Percentiles rank a stretch among this genome's conserved stretches.
These are phyloP conservation scores for Apodemia hepburni DNA, from an alignment of 2,888 invertebrate genomes.

Conservation along the genomic window DNA sequence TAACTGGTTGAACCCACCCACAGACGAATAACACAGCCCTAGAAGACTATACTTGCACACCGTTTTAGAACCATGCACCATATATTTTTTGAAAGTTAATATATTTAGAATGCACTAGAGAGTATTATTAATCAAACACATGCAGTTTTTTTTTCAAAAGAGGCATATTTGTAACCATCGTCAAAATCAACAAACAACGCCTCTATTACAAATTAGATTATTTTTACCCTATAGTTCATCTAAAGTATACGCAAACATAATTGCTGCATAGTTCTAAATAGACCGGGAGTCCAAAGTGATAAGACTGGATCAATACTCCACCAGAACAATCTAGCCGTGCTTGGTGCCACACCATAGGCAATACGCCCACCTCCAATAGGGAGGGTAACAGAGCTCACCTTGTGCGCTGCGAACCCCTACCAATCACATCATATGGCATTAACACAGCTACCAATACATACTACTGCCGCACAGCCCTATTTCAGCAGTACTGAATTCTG, in stretches of 20 bases:
- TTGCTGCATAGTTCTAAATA: background rate
- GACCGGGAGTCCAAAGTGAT: constrained; percentile 31
- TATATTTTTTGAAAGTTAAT: background rate
- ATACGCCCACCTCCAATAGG: constrained; percentile 80
- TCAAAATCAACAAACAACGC: background rate
- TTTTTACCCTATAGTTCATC: background rate
- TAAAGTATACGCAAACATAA: background rate
- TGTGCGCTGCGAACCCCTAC: constrained; percentile 78
- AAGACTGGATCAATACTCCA: constrained; percentile 51
- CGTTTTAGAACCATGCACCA: constrained; percentile 6
- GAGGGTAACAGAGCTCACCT: constrained; percentile 78
- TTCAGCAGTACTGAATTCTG: constrained; percentile 33
- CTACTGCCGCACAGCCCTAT: constrained; percentile 15
- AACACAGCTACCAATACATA: constrained; percentile 21
- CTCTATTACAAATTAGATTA: background rate
- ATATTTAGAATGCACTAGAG: background rate
- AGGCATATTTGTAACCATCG: background rate
- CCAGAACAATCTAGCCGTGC: constrained; percentile 68
- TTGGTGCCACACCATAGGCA: constrained; percentile 76
- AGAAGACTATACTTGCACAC: constrained; percentile 10
- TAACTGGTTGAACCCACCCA: constrained; percentile 50
- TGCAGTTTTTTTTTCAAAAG: background rate
- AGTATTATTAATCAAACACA: background rate
- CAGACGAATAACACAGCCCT: constrained; percentile 33
- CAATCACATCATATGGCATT: constrained; percentile 54